phyloP scores from a whole-genome alignment of 2,113 vertebrate genomes.

The Eclectus roratus region DNA sequence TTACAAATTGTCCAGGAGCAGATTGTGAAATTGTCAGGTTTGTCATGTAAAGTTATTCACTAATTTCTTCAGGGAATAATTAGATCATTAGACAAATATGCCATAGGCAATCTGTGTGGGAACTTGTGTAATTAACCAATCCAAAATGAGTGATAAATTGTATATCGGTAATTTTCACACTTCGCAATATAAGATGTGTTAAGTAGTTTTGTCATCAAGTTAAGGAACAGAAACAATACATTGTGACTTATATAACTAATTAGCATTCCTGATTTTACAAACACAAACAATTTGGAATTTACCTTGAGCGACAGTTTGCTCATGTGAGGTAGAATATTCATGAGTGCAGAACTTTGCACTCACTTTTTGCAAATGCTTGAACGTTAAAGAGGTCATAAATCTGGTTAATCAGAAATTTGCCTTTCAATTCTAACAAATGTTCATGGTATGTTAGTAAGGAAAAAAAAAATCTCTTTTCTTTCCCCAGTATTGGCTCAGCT shows the following conservation, averaged over 20 bases:
- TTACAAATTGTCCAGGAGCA: constrained; percentile 66
- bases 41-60: constrained; percentile 69
- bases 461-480: neutral
- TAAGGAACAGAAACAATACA: constrained; percentile 61
- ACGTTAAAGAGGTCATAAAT: constrained; percentile 69
- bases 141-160: constrained; percentile 72
- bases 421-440: constrained; percentile 70
- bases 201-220: constrained; percentile 65
- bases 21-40: constrained; percentile 67
- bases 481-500: constrained; percentile 38
- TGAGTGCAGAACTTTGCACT: constrained; percentile 62
- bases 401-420: constrained; percentile 70
- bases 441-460: constrained; percentile 60
- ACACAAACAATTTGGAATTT: constrained; percentile 68
- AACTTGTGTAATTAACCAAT: constrained; percentile 70
- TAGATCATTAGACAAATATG: constrained; percentile 65
- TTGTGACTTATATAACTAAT: constrained; percentile 69
- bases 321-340: constrained; percentile 71
- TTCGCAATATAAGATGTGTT: constrained; percentile 65
- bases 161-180: constrained; percentile 65
- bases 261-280: constrained; percentile 64
- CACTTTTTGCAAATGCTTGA: constrained; percentile 65
- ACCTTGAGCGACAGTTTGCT: constrained; percentile 65
- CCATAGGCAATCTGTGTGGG: constrained; percentile 67
- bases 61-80: constrained; percentile 70